phyloP scores from a whole-genome alignment of 2,113 vertebrate genomes.

The Gracilinanus agilis region DNA sequence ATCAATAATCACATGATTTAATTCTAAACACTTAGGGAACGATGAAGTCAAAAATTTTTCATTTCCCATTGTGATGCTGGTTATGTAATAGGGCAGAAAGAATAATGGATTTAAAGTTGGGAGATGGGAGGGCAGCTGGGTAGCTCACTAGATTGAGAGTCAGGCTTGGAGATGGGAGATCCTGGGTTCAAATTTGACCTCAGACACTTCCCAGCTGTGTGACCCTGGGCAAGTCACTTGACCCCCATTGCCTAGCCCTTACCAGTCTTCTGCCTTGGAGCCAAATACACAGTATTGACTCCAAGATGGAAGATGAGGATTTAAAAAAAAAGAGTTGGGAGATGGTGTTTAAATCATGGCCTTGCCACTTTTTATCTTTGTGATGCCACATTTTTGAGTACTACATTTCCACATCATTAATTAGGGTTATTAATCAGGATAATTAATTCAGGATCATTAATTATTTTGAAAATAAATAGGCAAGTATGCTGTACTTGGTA shows the following conservation, averaged over 20 bases:
- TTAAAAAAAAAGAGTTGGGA: too few relatives aligned
- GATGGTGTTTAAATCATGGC: not conserved
- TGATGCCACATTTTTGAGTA: not conserved
- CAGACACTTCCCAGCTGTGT: too few relatives aligned
- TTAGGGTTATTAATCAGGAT: too few relatives aligned
- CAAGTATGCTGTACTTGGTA: not conserved
- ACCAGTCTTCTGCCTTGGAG: too few relatives aligned
- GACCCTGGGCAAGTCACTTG: too few relatives aligned
- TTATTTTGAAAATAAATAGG: not conserved
- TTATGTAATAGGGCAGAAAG: not conserved
- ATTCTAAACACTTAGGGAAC: not conserved
- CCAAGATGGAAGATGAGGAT: too few relatives aligned
- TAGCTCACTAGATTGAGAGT: too few relatives aligned
- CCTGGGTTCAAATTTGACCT: too few relatives aligned
- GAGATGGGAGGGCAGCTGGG: too few relatives aligned
- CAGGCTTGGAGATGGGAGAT: too few relatives aligned
- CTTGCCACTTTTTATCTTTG: not conserved
- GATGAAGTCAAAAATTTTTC: not conserved
- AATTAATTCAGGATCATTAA: not conserved
- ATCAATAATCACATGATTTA: not conserved
- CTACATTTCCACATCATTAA: not conserved
- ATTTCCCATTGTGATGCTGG: not conserved
- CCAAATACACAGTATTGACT: too few relatives aligned
- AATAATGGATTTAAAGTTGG: not conserved
- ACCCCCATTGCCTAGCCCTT: too few relatives aligned